Evolutionary conservation across 2,113 vertebrate species (phyloP).

Genomic region (Tinamus guttatus): DNA sequence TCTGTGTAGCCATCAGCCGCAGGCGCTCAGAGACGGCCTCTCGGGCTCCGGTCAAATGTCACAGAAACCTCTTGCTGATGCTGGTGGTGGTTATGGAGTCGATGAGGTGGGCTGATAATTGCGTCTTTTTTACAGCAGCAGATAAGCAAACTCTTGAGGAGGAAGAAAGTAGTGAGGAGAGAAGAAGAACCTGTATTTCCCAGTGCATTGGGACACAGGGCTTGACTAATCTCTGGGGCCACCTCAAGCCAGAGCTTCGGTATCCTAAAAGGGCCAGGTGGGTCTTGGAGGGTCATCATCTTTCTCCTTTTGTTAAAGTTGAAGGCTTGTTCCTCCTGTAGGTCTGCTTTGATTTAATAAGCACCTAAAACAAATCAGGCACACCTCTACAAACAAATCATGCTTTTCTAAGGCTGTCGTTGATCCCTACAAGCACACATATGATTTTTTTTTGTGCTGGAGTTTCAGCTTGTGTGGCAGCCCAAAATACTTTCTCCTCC

Average conservation of each 20-base stretch:
- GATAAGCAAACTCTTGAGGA: not conserved
- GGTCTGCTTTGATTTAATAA: not conserved
- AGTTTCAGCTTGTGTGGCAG: not conserved
- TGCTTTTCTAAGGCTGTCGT: not conserved
- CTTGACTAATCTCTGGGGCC: not conserved
- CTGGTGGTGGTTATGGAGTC: not conserved
- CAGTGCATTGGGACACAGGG: not conserved
- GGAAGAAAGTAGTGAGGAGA: not conserved
- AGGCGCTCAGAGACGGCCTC: rapidly evolving
- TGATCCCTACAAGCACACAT: not conserved
- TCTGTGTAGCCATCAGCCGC: rapidly evolving
- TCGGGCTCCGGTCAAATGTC: not conserved
- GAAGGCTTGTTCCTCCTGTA: not conserved
- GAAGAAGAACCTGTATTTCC: not conserved
- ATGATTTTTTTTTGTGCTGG: not conserved
- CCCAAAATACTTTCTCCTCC: not conserved
- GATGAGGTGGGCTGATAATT: not conserved
- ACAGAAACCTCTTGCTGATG: not conserved
- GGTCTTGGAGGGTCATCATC: not conserved
- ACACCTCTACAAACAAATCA: not conserved
- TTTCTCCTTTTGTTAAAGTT: not conserved
- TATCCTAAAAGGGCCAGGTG: not conserved
- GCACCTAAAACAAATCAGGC: not conserved
- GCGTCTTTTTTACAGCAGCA: not conserved
- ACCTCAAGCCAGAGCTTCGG: not conserved